Evolutionary conservation across 2,113 vertebrate species (phyloP).

Genomic region (Dromas ardeola): DNA sequence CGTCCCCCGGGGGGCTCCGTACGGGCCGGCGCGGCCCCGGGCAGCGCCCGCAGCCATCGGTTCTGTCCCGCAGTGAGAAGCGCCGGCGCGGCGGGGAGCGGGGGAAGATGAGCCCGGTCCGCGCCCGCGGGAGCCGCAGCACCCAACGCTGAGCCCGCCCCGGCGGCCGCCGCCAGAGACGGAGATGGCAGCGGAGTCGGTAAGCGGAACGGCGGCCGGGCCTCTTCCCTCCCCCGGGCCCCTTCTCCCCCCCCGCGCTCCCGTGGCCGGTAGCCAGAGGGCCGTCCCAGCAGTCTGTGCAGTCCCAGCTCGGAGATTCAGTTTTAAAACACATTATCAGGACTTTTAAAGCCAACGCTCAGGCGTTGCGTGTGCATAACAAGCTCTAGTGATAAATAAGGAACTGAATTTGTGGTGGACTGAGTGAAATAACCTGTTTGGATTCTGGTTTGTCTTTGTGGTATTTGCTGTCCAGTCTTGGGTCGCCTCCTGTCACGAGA

Average conservation of each 20-base stretch:
- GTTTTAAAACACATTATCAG: accelerated
- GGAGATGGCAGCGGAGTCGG: constrained; percentile 86
- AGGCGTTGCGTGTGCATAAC: accelerated
- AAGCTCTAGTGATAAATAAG: accelerated
- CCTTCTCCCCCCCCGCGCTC: too few relatives aligned
- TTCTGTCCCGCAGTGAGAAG: background rate
- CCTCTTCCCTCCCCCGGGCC: background rate
- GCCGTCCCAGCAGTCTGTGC: background rate
- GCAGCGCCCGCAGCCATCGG: background rate
- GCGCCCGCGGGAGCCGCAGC: constrained; percentile 71
- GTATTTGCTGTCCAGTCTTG: accelerated
- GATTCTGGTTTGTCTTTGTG: accelerated
- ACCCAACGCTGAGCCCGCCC: background rate
- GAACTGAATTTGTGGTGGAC: accelerated
- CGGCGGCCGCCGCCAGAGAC: background rate
- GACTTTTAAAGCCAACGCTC: accelerated
- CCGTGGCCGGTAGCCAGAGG: background rate
- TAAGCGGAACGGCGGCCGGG: constrained; percentile 53
- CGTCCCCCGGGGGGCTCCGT: background rate
- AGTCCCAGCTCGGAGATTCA: accelerated
- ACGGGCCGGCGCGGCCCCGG: background rate
- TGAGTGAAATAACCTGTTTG: accelerated
- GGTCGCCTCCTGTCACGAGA: background rate
- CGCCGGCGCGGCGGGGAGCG: background rate
- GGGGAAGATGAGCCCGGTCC: background rate